Evolutionary conservation across 2,797 vertebrate genomes (phyloP).

Genomic region (Emys orbicularis): DNA sequence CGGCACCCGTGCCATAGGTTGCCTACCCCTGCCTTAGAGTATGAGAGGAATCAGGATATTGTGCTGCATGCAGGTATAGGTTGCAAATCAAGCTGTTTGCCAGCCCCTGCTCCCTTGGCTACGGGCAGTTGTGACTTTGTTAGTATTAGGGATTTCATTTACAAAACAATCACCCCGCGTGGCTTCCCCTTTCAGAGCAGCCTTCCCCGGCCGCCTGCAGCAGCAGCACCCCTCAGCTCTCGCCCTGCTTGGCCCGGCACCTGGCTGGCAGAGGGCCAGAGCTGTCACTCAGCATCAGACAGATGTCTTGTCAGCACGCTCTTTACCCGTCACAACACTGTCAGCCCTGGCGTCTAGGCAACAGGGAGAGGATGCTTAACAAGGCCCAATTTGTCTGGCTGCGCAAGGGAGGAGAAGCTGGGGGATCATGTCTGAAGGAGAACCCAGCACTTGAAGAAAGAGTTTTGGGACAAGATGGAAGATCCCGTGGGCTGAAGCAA

Average conservation of each 20-base stretch:
- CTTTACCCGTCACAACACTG: constrained; percentile 43
- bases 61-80: not conserved
- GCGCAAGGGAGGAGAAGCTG: constrained; percentile 17
- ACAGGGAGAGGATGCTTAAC: constrained; percentile 51
- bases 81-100: not conserved
- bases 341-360: constrained; percentile 68
- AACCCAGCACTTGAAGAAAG: not conserved
- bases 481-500: not conserved
- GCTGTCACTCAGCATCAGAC: constrained; percentile 56
- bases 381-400: constrained; percentile 63
- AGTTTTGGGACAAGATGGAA: not conserved
- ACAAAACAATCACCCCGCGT: accelerated
- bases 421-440: not conserved
- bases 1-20: too few relatives aligned
- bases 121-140: not conserved
- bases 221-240: not conserved
- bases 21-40: accelerated
- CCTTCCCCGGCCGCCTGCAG: not conserved
- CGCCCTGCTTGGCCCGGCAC: accelerated
- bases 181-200: accelerated
- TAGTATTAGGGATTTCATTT: not conserved
- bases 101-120: not conserved
- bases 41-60: accelerated
- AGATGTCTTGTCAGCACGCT: constrained; percentile 10
- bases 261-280: not conserved